Evolutionary conservation across 2,797 vertebrate genomes (phyloP), one percentile per base, ranked within the genome.

Genomic region (Cetoscarus ocellatus): DNA sequence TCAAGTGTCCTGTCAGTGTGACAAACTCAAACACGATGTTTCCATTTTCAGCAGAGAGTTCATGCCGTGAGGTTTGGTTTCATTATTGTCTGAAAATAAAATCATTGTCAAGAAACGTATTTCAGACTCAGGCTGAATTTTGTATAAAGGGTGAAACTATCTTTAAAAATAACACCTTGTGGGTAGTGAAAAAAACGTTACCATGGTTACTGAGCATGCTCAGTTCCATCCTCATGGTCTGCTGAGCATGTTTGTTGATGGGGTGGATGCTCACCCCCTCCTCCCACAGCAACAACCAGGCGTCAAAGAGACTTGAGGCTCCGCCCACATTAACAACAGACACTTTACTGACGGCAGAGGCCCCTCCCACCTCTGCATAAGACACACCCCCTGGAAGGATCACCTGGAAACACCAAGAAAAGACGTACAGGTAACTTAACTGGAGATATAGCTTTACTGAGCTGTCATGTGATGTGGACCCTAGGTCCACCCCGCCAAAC

Each of bases 231-330:
- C 5, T 80, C 47, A 91, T 42, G 18, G 47, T 11, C 12, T 57
- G 65, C 1, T 77, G 67, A 0, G 61, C 8, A 1, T 64, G 12
- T 34, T 50, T 75, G 44, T 77, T 35, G 10, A 79, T 18, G 1
- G 86, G 88, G 63, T 91, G 84, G 42, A 95, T 10, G 5, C 91
- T 90, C 47, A 94, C 64, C 6, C 88, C 84, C 0, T 90, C 91
- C 7, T 76, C 72, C 68, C 90, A 87, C 1, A 95, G 85, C 1
- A 89, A 43, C 42, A 88, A 70, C 94, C 94, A 95, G 19, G 87
- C 89, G 0, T 94, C 93, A 0, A 69, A 75, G 5, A 82, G 67
- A 62, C 70, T 78, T 0, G 84, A 83, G 44, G 59, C 48, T 1
- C 75, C 63, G 0, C 83, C 86, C 62, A 88, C 83, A 6, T 88